Conservation (phyloP, 2,113 vertebrate genomes). For the Cyprinodon brontotheroides region DNA sequence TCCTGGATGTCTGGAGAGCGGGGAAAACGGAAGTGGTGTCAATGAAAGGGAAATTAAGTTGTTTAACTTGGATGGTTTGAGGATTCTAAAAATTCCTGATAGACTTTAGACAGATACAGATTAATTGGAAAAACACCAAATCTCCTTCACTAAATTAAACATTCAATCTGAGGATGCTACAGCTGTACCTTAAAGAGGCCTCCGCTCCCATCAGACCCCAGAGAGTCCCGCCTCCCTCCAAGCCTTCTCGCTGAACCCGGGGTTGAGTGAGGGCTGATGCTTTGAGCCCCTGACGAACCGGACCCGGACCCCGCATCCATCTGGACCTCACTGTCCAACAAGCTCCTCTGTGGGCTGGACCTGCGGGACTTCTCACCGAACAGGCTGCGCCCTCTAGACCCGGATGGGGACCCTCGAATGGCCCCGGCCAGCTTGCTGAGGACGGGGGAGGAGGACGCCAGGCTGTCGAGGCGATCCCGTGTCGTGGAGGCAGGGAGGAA, state of each 20-base stretch:
- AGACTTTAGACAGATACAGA: background rate
- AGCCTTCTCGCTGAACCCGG: conserved; percentile 72
- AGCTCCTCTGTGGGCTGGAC: conserved; percentile 79
- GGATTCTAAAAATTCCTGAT: background rate
- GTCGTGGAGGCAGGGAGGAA: conserved; percentile 78
- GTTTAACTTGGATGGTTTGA: background rate
- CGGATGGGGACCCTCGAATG: conserved; percentile 66
- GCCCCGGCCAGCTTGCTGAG: conserved; percentile 81
- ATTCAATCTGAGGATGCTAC: background rate
- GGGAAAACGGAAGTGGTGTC: too few relatives aligned
- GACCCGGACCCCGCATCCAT: conserved; percentile 50
- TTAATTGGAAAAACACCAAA: background rate
- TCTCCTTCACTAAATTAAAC: too few relatives aligned
- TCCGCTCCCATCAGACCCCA: conserved; percentile 74
- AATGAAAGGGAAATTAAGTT: too few relatives aligned
- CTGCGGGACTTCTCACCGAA: conserved; percentile 79
- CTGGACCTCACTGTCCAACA: conserved; percentile 78
- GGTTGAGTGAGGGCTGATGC: conserved; percentile 64
- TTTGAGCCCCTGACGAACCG: conserved; percentile 26
- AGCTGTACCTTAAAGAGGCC: conserved; percentile 76
- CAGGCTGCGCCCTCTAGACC: conserved; percentile 74
- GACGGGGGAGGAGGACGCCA: conserved; percentile 78
- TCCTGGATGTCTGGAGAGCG: conserved; percentile 78
- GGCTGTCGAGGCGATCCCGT: conserved; percentile 79
- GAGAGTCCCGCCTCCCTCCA: conserved; percentile 65